Base-by-base conservation (phyloP, 2,797 vertebrate species). In the Thamnophis elegans region DNA sequence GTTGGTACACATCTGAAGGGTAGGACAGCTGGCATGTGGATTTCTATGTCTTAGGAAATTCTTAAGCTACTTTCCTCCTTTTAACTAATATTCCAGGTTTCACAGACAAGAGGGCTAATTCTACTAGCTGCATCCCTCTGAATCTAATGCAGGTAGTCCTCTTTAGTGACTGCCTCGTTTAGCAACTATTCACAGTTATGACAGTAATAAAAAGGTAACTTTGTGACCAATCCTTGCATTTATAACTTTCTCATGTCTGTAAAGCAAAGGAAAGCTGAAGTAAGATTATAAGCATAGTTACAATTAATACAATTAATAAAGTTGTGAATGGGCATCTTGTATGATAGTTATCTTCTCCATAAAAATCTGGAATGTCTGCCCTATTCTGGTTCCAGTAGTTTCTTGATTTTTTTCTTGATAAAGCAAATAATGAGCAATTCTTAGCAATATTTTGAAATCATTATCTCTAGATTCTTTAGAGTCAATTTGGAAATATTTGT, bases 1-100 rank as follows among this genome's bases (percentile, higher is more conserved):
- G 96, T 95, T 97, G 96, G 97, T 97, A 97, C 94, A 97, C 97
- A 96, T 96, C 97, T 97, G 97, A 97, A 97, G 97, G 97, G 97
- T 97, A 98, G 97, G 97, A 97, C 97, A 97, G 97, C 97, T 96
- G 97, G 97, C 96, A 97, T 96, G 96, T 94, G 98, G 97, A 98
- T 93, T 95, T 97, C 96, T 98, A 91, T 94, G 96, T 97, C 96
- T 96, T 97, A 97, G 98, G 97, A 98, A 97, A 97, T 98, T 97
- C 96, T 98, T 96, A 96, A 97, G 94, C 96, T 97, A 68, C 91
- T 95, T 95, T 95, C 95, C 95, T 4, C 96, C 90, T 93, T 96
- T 95, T 95, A 93, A 95, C 25, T 94, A 89, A 90, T 93, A 94
- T 94, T 65, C 73, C 91, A 95, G 90, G 89, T 73, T 95, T 68